Percentiles rank a stretch among this genome's conserved stretches.
These are phyloP conservation scores for Gavialis gangeticus DNA, from an alignment of 2,113 vertebrate species.

Conservation along the genomic window DNA sequence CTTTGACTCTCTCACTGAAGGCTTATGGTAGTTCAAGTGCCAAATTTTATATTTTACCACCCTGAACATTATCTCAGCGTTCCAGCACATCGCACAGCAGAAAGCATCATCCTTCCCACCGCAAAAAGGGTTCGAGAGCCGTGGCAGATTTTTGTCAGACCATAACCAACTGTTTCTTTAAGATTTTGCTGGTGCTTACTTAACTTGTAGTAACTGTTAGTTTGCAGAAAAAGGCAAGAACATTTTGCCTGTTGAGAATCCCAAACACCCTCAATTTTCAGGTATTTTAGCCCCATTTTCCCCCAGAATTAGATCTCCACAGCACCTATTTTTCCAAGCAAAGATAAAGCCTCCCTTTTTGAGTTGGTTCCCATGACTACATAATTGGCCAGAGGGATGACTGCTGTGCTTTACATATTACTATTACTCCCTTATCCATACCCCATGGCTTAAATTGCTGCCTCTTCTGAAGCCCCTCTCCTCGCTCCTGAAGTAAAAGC, in stretches of 20 bases:
- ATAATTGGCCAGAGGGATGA: neutral
- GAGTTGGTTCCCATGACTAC: neutral
- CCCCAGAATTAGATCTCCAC: neutral
- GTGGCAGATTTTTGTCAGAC: neutral
- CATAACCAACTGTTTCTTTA: conserved; percentile 31
- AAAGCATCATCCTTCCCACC: conserved; percentile 29
- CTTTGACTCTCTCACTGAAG: conserved; percentile 56
- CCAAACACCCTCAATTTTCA: neutral
- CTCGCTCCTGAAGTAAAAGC: neutral
- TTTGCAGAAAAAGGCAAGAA: conserved; percentile 14
- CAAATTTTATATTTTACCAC: conserved; percentile 24
- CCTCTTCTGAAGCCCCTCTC: neutral
- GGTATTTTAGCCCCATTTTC: neutral
- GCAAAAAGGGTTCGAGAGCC: conserved; percentile 32
- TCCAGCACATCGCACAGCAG: conserved; percentile 33
- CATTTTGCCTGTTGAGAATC: conserved; percentile 2
- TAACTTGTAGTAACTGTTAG: conserved; percentile 26
- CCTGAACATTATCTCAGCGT: conserved; percentile 5
- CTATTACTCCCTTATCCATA: fast-evolving
- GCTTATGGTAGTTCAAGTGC: conserved; percentile 6
- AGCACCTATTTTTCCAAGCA: neutral
- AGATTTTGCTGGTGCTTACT: conserved; percentile 19
- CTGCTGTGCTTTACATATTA: neutral
- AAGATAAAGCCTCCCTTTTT: neutral
- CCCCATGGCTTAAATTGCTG: neutral